These are phyloP conservation scores for human DNA, from an alignment of 2,113 vertebrate genomes.

Conservation along the genomic window DNA sequence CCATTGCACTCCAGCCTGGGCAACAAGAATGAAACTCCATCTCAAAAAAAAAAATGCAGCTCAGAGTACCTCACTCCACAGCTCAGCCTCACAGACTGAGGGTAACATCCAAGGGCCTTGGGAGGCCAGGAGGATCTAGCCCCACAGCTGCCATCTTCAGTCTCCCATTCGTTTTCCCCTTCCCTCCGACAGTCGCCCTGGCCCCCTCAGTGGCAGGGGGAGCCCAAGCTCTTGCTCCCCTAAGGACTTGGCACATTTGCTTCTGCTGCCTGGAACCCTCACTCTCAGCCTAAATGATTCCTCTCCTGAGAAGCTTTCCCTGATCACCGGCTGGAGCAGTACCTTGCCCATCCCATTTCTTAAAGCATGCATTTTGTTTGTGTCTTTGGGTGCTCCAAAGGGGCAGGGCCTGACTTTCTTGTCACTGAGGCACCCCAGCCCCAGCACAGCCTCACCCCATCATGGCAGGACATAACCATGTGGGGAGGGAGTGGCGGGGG, in stretches of 20 bases:
- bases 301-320: background rate
- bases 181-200: accelerated
- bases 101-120: background rate
- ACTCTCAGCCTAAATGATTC: background rate
- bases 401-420: background rate
- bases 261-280: background rate
- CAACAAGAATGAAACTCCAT: too few relatives aligned
- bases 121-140: too few relatives aligned
- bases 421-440: background rate
- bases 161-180: background rate
- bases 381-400: background rate
- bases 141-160: too few relatives aligned
- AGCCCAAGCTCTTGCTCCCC: background rate
- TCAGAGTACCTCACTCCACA: accelerated
- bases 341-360: accelerated
- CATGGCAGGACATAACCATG: background rate
- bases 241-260: accelerated
- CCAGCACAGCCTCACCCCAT: accelerated
- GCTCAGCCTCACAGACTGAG: background rate
- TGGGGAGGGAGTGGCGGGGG: accelerated
- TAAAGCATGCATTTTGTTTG: background rate
- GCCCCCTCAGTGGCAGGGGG: background rate
- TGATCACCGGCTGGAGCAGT: background rate
- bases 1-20: too few relatives aligned
- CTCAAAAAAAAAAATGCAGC: background rate